These are phyloP conservation scores for Neomorphus geoffroyi DNA, from an alignment of 2,797 vertebrate species.

Conservation along the genomic window DNA sequence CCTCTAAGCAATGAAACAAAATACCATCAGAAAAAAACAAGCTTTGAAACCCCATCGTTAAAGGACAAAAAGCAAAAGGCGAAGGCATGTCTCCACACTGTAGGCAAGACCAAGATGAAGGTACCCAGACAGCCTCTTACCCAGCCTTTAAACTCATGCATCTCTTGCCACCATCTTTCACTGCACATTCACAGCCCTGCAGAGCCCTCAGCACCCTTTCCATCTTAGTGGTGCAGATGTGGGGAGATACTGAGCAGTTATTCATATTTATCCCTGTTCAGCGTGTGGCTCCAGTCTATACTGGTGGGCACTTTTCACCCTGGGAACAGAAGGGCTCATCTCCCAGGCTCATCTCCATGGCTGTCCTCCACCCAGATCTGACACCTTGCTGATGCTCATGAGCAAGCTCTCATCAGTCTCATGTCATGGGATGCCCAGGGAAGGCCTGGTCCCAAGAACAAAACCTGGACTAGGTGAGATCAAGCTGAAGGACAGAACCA, in stretches of 20 bases:
- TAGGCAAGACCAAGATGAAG: neutral
- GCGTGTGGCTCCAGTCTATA: fast-evolving
- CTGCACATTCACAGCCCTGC: neutral
- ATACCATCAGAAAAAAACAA: neutral
- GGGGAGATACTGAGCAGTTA: neutral
- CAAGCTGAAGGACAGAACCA: fast-evolving
- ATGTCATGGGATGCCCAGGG: neutral
- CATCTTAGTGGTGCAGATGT: neutral
- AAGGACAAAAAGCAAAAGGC: neutral
- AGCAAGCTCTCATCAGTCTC: neutral
- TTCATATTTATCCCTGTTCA: neutral
- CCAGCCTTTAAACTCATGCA: neutral
- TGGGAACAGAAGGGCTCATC: neutral
- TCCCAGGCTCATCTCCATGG: neutral
- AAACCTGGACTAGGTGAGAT: neutral
- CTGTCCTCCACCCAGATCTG: neutral
- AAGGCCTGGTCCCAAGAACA: neutral
- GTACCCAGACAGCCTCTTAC: neutral
- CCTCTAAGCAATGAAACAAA: neutral
- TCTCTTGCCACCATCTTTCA: neutral
- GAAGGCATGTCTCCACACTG: neutral
- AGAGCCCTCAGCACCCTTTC: neutral
- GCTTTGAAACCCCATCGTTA: neutral
- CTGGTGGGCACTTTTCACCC: neutral
- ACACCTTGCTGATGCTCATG: neutral